Base-by-base conservation (phyloP, 2,888 invertebrate genomes). In the Teleogryllus oceanicus region DNA sequence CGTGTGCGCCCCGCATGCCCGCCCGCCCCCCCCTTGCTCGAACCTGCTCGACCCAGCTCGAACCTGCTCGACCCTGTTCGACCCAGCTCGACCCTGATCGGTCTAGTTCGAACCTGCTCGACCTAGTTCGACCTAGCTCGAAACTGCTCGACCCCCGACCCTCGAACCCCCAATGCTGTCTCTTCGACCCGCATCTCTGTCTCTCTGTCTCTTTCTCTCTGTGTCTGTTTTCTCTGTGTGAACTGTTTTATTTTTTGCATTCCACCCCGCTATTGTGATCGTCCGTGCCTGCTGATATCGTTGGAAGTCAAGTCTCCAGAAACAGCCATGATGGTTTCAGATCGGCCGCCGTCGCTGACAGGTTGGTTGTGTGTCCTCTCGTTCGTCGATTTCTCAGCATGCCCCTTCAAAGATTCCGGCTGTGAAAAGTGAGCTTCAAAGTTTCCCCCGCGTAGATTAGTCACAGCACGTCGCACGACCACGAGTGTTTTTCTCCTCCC, bases 11-110 rank as follows among this genome's bases (percentile, higher is more conserved):
- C 98, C 98, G 75, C 96, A 94, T 81, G 98, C 94, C 87, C 97
- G 97, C 87, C 98, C 98, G 87, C 98, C 98, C 88, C 96, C 76
- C 97, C 97, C 88, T 97, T 98, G 80, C 96, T 97, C 85, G 97
- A 97, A 80, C 97, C 97, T 87, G 96, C 97, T 62, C 16, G 62
- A 62, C n/a, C 62, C 62, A 62, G 62, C 62, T 62, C 16, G 62
- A 62, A 62, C n/a, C 37, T 37, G 37, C 37, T 37, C 37, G 37
- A 37, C 37, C 37, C 37, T 37, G 37, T 37, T 37, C 37, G 37
- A 37, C 37, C 37, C 37, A 37, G 37, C 37, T 37, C 37, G 37
- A 37, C 37, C 37, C 37, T 37, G 37, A 5, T 37, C 37, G 37
- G 37, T 37, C 37, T n/a, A 62, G 62, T n/a, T 62, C 16, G 62